Conservation (phyloP, 2,888 invertebrate species). For the Heliconius ismenius region DNA sequence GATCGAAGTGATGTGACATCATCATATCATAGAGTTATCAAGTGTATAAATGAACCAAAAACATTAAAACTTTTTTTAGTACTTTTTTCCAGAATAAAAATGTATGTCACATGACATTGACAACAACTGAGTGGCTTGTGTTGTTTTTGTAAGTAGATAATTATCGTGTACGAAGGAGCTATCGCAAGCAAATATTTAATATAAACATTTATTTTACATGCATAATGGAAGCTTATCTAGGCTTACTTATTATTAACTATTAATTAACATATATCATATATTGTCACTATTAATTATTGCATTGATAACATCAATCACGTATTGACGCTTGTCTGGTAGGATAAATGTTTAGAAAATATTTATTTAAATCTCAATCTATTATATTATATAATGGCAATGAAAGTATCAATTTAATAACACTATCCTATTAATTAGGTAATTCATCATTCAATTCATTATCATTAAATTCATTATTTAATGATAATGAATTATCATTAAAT, state of each 20-base stretch:
- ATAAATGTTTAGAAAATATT: background rate
- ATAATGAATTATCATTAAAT: too few relatives aligned
- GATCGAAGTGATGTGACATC: background rate
- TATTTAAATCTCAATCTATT: background rate
- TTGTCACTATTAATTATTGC: background rate
- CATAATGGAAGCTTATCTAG: slow-evolving; percentile 12
- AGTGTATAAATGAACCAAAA: background rate
- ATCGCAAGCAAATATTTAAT: background rate
- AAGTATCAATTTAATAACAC: too few relatives aligned
- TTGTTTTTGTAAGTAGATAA: background rate
- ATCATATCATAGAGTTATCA: background rate
- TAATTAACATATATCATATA: background rate
- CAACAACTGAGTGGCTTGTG: background rate
- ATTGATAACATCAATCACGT: background rate
- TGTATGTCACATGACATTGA: background rate
- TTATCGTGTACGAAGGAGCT: background rate
- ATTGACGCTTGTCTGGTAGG: background rate
- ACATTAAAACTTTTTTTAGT: background rate
- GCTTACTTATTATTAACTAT: background rate
- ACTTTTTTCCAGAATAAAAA: background rate
- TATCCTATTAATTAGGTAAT: too few relatives aligned
- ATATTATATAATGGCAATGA: background rate
- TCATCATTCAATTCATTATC: too few relatives aligned
- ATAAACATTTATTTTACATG: slow-evolving; percentile 4
- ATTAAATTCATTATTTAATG: too few relatives aligned